These are phyloP conservation scores for Chiloscyllium punctatum DNA, from an alignment of 2,797 vertebrate genomes.

Conservation along the genomic window DNA sequence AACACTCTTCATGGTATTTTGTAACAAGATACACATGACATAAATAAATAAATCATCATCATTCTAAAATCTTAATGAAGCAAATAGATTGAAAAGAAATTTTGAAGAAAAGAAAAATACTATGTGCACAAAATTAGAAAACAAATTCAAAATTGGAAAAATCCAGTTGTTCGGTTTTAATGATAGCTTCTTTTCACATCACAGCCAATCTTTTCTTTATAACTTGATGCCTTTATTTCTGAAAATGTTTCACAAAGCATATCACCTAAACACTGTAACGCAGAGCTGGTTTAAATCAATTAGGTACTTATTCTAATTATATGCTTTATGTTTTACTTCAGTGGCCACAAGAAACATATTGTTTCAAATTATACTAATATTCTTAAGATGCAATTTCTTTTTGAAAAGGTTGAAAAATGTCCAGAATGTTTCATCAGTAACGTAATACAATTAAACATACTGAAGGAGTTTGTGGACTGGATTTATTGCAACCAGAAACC, in stretches of 20 bases:
- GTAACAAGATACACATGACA: too few species aligned
- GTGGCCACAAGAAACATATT: background rate
- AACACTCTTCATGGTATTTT: too few species aligned
- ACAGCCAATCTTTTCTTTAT: background rate
- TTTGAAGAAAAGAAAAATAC: background rate
- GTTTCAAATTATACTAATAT: background rate
- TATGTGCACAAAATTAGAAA: background rate
- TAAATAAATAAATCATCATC: too few species aligned
- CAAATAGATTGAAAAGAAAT: background rate
- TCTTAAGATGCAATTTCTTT: background rate
- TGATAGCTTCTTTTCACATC: background rate
- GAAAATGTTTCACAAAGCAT: background rate
- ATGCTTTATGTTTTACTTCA: conserved; percentile 17
- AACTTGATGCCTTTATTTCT: background rate
- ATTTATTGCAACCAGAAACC: too few species aligned
- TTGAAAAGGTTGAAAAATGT: background rate
- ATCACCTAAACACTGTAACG: background rate
- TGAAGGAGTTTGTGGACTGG: background rate
- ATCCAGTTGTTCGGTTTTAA: background rate
- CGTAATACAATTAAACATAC: background rate
- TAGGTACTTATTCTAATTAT: conserved; percentile 19
- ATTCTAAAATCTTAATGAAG: background rate
- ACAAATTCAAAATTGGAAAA: conserved; percentile 4
- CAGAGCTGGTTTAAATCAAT: background rate
- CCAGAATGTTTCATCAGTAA: background rate